Evolutionary conservation across 2,113 vertebrate genomes (phyloP).

Genomic region (Jacana jacana): DNA sequence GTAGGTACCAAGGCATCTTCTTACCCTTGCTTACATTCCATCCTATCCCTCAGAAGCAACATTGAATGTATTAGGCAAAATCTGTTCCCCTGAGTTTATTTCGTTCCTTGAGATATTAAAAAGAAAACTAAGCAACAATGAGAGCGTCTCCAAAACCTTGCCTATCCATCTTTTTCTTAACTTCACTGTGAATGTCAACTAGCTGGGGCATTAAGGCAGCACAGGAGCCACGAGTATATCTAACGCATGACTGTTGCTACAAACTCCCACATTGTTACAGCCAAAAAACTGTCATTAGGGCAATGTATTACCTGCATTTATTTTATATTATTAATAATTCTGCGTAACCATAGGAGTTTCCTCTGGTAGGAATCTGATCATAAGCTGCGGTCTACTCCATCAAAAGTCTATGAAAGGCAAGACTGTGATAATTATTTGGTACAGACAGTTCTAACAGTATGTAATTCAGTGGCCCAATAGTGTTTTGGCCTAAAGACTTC

Average conservation of each 20-base stretch:
- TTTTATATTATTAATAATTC: background rate
- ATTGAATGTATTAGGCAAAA: background rate
- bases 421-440: background rate
- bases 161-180: background rate
- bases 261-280: background rate
- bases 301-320: background rate
- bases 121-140: background rate
- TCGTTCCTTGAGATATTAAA: background rate
- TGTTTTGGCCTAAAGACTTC: background rate
- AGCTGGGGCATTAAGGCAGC: background rate
- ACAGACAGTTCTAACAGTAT: background rate
- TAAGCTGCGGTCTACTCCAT: background rate
- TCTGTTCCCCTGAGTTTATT: background rate
- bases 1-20: background rate
- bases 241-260: background rate
- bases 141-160: background rate
- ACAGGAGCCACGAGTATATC: background rate
- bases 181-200: background rate
- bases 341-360: rapidly evolving
- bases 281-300: background rate
- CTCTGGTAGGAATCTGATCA: background rate
- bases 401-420: background rate
- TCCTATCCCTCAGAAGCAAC: background rate
- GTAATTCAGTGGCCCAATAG: background rate
- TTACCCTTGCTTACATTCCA: background rate